Conservation (phyloP, 1,140 invertebrate genomes). For the Bombus cullumanus region DNA sequence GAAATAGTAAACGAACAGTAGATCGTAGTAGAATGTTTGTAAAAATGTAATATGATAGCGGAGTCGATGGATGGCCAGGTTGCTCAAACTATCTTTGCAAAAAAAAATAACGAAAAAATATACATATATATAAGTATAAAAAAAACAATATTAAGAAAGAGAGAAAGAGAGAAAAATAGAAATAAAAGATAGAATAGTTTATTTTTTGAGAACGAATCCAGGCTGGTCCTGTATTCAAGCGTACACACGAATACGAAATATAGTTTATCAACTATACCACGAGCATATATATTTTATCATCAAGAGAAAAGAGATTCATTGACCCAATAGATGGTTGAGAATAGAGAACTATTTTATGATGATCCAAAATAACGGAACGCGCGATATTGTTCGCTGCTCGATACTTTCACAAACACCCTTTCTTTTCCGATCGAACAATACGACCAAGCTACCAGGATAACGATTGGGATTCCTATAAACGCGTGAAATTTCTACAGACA, state of each 20-base stretch:
- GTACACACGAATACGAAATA: constrained; percentile 1
- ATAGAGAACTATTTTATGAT: constrained; percentile 11
- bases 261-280: constrained; percentile 2
- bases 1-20: constrained; percentile 63
- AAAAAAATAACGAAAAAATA: background rate
- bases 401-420: background rate
- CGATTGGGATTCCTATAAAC: background rate
- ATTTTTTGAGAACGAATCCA: constrained; percentile 43
- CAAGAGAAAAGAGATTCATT: background rate
- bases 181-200: constrained; percentile 44
- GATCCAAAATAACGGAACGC: background rate
- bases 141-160: background rate
- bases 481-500: background rate
- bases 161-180: background rate
- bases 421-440: background rate
- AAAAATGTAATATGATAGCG: constrained; percentile 1
- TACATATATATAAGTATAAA: background rate
- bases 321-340: constrained; percentile 24
- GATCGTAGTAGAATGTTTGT: constrained; percentile 21
- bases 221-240: constrained; percentile 41
- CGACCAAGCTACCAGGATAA: background rate
- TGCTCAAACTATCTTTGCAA: constrained; percentile 32
- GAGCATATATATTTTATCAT: constrained; percentile 22
- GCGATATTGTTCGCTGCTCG: background rate
- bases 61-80: background rate